Percentiles rank a stretch among this genome's conserved stretches.
Evolutionary conservation across 2,888 invertebrate genomes (phyloP).

Genomic region (Subacronicta megacephala): DNA sequence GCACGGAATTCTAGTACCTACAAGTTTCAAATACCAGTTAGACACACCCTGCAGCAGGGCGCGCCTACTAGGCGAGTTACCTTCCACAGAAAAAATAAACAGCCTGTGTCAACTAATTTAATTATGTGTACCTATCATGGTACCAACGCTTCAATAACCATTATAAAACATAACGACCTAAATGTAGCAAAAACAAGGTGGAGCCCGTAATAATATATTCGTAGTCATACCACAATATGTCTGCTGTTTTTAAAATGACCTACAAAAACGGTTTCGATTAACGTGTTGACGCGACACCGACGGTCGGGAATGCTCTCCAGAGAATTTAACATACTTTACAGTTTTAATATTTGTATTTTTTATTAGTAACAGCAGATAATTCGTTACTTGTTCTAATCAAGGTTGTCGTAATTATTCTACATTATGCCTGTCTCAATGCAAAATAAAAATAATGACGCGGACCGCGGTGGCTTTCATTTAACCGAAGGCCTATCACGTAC

Average conservation of each 20-base stretch:
- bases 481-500: conserved; percentile 70
- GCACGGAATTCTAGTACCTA: conserved; percentile 53
- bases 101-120: conserved; percentile 64
- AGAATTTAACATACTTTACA: conserved; percentile 30
- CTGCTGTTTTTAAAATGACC: conserved; percentile 35
- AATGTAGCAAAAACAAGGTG: conserved; percentile 42
- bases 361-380: conserved; percentile 49
- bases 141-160: conserved; percentile 53
- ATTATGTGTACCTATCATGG: conserved; percentile 54
- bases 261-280: conserved; percentile 33
- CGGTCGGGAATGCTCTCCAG: conserved; percentile 31
- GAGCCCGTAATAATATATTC: conserved; percentile 37
- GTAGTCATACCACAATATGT: conserved; percentile 27
- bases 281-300: conserved; percentile 6
- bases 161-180: conserved; percentile 40
- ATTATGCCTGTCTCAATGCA: conserved; percentile 24
- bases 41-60: conserved; percentile 66
- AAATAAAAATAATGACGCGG: conserved; percentile 46
- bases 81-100: conserved; percentile 51
- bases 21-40: conserved; percentile 50
- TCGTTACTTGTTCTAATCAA: conserved; percentile 35
- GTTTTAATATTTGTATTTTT: conserved; percentile 12
- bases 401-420: conserved; percentile 42
- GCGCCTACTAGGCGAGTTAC: conserved; percentile 55
- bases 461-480: conserved; percentile 51